These are phyloP conservation scores for Eupelmus urozonus DNA, from an alignment of 2,888 invertebrate genomes.

Conservation along the genomic window DNA sequence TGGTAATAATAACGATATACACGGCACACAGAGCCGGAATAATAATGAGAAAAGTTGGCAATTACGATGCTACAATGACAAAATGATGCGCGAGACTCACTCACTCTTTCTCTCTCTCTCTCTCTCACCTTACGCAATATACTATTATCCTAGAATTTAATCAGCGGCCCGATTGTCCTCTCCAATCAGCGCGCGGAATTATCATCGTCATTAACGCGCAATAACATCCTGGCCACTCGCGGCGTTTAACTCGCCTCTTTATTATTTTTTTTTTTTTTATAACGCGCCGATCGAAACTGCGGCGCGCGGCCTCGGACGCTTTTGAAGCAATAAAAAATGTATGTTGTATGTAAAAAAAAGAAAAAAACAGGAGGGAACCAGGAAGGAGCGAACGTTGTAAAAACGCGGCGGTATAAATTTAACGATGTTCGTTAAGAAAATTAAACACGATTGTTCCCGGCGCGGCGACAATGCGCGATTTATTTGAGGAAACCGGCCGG, in stretches of 20 bases:
- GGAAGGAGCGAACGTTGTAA: constrained; percentile 29
- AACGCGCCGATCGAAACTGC: constrained; percentile 35
- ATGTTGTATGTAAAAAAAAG: constrained; percentile 10
- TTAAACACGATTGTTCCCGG: constrained; percentile 46
- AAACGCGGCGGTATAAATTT: constrained; percentile 41
- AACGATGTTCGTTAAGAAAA: constrained; percentile 53
- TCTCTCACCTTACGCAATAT: constrained; percentile 52
- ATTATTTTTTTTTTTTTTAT: constrained; percentile 33
- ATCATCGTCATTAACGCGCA: constrained; percentile 52
- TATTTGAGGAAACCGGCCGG: neutral
- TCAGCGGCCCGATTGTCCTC: constrained; percentile 52
- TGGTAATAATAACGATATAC: constrained; percentile 8
- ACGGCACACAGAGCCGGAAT: constrained; percentile 19
- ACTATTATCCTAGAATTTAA: constrained; percentile 59
- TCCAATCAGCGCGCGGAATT: constrained; percentile 55
- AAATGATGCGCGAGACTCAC: neutral
- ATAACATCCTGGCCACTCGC: constrained; percentile 35
- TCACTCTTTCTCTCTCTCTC: neutral
- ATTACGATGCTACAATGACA: constrained; percentile 44
- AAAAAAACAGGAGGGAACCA: constrained; percentile 29
- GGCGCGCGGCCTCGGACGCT: constrained; percentile 43
- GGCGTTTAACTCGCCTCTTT: neutral
- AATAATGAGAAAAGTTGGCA: constrained; percentile 53
- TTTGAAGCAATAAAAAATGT: neutral
- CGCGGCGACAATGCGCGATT: constrained; percentile 31